Evolutionary conservation across 2,888 invertebrate species (phyloP).

Genomic region (Drosophila maculinotata): DNA sequence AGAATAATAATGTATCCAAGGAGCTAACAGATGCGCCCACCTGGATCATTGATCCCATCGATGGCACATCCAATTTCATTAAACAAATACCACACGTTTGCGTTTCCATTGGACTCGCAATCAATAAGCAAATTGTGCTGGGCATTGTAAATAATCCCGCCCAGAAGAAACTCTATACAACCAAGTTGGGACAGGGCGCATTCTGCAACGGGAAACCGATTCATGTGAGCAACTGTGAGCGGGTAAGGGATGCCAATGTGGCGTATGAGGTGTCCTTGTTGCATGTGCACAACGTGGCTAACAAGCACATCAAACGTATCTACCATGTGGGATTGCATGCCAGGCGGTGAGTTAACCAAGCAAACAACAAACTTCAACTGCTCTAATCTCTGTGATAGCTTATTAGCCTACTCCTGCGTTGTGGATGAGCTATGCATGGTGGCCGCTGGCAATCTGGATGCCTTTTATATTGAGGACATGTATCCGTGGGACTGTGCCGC

Average conservation of each 20-base stretch:
- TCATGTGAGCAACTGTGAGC: slow-evolving; percentile 85
- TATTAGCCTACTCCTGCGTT: slow-evolving; percentile 89
- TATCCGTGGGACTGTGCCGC: slow-evolving; percentile 93
- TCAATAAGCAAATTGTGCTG: slow-evolving; percentile 87
- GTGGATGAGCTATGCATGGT: slow-evolving; percentile 90
- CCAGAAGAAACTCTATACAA: slow-evolving; percentile 89
- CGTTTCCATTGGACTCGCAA: slow-evolving; percentile 89
- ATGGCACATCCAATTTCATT: slow-evolving; percentile 94
- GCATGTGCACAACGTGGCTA: slow-evolving; percentile 75
- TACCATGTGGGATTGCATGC: slow-evolving; percentile 82
- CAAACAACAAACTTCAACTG: not conserved
- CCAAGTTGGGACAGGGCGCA: slow-evolving; percentile 90
- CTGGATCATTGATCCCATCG: slow-evolving; percentile 94
- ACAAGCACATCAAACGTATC: slow-evolving; percentile 83
- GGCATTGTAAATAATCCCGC: slow-evolving; percentile 92
- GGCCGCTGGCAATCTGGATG: slow-evolving; percentile 89
- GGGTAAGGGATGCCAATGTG: slow-evolving; percentile 82
- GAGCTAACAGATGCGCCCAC: slow-evolving; percentile 91
- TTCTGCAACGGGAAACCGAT: slow-evolving; percentile 89
- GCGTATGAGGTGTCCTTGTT: slow-evolving; percentile 84
- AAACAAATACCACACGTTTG: slow-evolving; percentile 88
- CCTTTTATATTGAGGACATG: slow-evolving; percentile 89
- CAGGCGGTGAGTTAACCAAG: slow-evolving; percentile 73
- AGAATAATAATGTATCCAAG: slow-evolving; percentile 84
- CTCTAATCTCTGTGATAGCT: slow-evolving; percentile 52